Evolutionary conservation across 2,888 invertebrate species (phyloP).

Genomic region (Sarcophaga subvicina): DNA sequence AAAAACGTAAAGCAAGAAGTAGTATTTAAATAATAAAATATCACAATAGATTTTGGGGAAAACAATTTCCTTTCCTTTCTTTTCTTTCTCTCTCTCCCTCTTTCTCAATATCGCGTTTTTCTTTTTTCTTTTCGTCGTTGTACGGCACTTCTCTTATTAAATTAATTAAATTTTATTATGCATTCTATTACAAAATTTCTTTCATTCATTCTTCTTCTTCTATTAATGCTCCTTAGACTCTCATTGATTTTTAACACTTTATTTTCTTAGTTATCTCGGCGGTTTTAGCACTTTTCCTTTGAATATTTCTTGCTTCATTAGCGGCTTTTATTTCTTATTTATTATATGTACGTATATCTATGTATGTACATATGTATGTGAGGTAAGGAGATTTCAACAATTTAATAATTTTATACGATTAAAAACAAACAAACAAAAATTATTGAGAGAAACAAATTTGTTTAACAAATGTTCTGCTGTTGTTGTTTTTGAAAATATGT

Average conservation of each 20-base stretch:
- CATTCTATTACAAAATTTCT: constrained; percentile 20
- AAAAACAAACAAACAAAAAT: constrained; percentile 43
- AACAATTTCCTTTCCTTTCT: constrained; percentile 38
- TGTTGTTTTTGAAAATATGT: constrained; percentile 26
- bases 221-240: background rate
- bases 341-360: background rate
- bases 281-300: constrained; percentile 48
- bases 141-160: constrained; percentile 57
- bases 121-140: constrained; percentile 43
- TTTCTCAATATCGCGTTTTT: background rate
- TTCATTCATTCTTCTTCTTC: constrained; percentile 5
- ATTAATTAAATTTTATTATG: constrained; percentile 20
- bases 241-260: constrained; percentile 61
- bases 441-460: constrained; percentile 43
- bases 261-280: constrained; percentile 13
- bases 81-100: constrained; percentile 4
- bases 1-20: constrained; percentile 50
- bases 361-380: background rate
- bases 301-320: background rate
- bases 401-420: constrained; percentile 24
- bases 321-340: background rate
- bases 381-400: constrained; percentile 51
- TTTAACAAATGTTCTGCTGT: constrained; percentile 58
- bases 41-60: constrained; percentile 64
- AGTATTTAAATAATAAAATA: constrained; percentile 59